Evolutionary conservation across 2,888 invertebrate species (phyloP).

Genomic region (Axea sp.): DNA sequence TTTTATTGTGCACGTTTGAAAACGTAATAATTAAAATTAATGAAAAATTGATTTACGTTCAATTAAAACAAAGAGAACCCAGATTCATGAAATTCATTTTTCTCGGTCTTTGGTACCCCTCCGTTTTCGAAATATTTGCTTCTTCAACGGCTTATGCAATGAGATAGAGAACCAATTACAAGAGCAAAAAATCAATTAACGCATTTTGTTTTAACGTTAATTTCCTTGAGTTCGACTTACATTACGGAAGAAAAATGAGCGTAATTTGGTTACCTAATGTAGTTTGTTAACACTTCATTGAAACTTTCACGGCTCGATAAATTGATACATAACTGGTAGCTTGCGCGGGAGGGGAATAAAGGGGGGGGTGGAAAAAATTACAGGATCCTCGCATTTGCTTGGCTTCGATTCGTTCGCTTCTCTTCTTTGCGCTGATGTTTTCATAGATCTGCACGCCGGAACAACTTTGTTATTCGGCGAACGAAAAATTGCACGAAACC

Average conservation of each 20-base stretch:
- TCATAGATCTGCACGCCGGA: neutral
- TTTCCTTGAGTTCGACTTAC: neutral
- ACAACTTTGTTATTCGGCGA: slow-evolving; percentile 2
- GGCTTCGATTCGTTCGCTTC: neutral
- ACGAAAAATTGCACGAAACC: too few species aligned
- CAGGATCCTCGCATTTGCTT: neutral
- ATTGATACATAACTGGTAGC: slow-evolving; percentile 18
- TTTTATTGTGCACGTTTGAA: too few species aligned
- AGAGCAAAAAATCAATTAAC: slow-evolving; percentile 12
- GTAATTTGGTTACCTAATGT: slow-evolving; percentile 26
- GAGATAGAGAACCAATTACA: neutral
- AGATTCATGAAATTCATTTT: too few species aligned
- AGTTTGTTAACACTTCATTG: slow-evolving; percentile 26
- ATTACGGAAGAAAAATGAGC: neutral
- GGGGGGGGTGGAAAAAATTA: too few species aligned
- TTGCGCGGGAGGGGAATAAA: too few species aligned
- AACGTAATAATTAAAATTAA: too few species aligned
- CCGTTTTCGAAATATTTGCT: too few species aligned
- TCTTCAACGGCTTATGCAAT: neutral
- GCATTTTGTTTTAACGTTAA: slow-evolving; percentile 20
- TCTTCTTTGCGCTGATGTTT: neutral
- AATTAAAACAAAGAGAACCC: too few species aligned
- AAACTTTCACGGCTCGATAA: slow-evolving; percentile 23
- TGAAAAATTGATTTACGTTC: too few species aligned
- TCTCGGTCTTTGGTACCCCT: too few species aligned